These are phyloP conservation scores for Ennomos erosarius DNA, from an alignment of 2,888 invertebrate species.

Conservation along the genomic window DNA sequence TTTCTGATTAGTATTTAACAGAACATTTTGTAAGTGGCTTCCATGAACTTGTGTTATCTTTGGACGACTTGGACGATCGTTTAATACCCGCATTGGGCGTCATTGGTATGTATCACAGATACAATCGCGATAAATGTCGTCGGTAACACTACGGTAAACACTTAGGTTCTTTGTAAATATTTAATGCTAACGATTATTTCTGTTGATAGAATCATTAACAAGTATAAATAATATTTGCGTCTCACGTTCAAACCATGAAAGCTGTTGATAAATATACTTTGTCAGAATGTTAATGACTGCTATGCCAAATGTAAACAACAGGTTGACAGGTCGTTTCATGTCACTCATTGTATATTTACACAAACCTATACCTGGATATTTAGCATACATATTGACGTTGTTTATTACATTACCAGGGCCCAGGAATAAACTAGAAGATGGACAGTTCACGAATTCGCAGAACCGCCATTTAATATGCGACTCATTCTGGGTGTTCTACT, in stretches of 20 bases:
- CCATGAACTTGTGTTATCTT: constrained; percentile 31
- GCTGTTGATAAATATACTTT: constrained; percentile 21
- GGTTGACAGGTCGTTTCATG: constrained; percentile 15
- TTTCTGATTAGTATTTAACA: constrained; percentile 61
- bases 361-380: no score
- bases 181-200: constrained; percentile 20
- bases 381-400: constrained; percentile 8
- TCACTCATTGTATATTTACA: constrained; percentile 21
- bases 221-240: constrained; percentile 12
- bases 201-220: constrained; percentile 21
- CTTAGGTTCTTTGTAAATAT: constrained; percentile 27
- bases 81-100: constrained; percentile 24
- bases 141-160: constrained; percentile 23
- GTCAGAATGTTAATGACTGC: constrained; percentile 13
- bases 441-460: no score
- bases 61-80: constrained; percentile 16
- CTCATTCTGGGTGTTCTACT: no score
- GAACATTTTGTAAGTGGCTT: constrained; percentile 29
- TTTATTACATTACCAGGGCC: constrained; percentile 2
- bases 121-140: constrained; percentile 32
- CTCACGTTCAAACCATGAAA: constrained; percentile 20
- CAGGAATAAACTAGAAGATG: neutral
- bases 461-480: no score
- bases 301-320: constrained; percentile 20
- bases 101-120: constrained; percentile 23